Evolutionary conservation across 2,888 invertebrate species (phyloP).

Genomic region (Beris chalybata): DNA sequence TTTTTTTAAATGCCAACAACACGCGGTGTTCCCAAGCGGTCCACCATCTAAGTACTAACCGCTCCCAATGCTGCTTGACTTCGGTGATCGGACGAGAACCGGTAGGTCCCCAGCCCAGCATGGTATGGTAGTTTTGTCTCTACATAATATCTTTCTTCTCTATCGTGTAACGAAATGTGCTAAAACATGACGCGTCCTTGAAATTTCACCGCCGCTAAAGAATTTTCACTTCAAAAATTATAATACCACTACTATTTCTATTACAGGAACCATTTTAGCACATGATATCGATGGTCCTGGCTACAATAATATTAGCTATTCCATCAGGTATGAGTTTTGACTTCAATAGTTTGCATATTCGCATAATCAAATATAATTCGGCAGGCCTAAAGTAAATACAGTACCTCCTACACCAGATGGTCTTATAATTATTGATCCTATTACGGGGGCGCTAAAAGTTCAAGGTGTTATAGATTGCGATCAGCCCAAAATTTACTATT

Average conservation of each 20-base stretch:
- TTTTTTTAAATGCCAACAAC: no score
- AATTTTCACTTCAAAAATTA: no score
- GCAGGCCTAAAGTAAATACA: constrained; percentile 54
- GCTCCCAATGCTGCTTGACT: no score
- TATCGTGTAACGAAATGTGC: no score
- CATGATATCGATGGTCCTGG: constrained; percentile 65
- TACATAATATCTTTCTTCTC: no score
- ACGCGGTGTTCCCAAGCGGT: no score
- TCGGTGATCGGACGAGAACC: no score
- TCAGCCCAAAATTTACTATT: constrained; percentile 54
- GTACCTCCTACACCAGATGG: constrained; percentile 50
- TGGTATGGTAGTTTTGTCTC: no score
- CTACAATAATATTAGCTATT: constrained; percentile 62
- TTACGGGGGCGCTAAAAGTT: constrained; percentile 61
- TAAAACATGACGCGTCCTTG: no score
- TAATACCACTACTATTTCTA: background rate
- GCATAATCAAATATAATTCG: background rate
- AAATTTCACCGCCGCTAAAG: no score
- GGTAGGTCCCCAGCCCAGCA: no score
- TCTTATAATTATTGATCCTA: constrained; percentile 59
- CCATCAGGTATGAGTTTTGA: constrained; percentile 57
- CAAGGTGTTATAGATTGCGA: constrained; percentile 62
- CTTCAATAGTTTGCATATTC: background rate
- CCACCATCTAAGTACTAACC: no score
- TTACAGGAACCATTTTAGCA: constrained; percentile 58